Percentiles rank a stretch among this genome's conserved stretches.
Evolutionary conservation across 2,888 invertebrate species (phyloP).

Genomic region (Syrphus vitripennis): DNA sequence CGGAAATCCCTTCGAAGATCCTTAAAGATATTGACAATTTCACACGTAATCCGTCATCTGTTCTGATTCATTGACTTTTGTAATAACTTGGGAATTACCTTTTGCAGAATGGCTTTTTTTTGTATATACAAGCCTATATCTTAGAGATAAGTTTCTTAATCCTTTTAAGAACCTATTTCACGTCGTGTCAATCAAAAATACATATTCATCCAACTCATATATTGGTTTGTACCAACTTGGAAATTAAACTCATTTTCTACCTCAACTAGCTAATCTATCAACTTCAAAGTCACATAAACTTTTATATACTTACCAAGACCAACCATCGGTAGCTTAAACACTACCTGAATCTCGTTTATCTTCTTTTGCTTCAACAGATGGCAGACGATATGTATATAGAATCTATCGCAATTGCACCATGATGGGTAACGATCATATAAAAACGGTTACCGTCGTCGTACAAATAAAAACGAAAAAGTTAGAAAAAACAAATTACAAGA

Average conservation of each 20-base stretch:
- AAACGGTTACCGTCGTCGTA: neutral
- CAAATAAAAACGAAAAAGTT: neutral
- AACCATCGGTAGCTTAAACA: slow-evolving; percentile 60
- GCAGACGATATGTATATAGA: slow-evolving; percentile 5
- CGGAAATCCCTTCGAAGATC: slow-evolving; percentile 2
- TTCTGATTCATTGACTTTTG: slow-evolving; percentile 37
- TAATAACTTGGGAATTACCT: slow-evolving; percentile 11
- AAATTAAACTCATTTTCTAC: slow-evolving; percentile 44
- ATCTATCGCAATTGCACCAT: slow-evolving; percentile 46
- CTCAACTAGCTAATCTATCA: slow-evolving; percentile 63
- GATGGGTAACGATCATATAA: slow-evolving; percentile 17
- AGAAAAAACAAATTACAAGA: slow-evolving; percentile 1
- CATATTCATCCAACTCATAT: neutral
- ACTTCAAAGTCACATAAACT: slow-evolving; percentile 48
- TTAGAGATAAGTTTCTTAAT: no score
- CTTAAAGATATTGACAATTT: slow-evolving; percentile 30
- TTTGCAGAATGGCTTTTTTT: no score
- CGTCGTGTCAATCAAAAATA: slow-evolving; percentile 3
- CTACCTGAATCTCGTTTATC: slow-evolving; percentile 66
- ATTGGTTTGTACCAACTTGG: neutral
- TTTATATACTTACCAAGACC: neutral
- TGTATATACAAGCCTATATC: no score
- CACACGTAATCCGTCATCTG: slow-evolving; percentile 36
- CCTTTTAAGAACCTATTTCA: slow-evolving; percentile 9
- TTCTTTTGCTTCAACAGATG: slow-evolving; percentile 60